Base-by-base conservation (phyloP, 92 coral and sea anemone genomes). In the Paramuricea clavata region DNA sequence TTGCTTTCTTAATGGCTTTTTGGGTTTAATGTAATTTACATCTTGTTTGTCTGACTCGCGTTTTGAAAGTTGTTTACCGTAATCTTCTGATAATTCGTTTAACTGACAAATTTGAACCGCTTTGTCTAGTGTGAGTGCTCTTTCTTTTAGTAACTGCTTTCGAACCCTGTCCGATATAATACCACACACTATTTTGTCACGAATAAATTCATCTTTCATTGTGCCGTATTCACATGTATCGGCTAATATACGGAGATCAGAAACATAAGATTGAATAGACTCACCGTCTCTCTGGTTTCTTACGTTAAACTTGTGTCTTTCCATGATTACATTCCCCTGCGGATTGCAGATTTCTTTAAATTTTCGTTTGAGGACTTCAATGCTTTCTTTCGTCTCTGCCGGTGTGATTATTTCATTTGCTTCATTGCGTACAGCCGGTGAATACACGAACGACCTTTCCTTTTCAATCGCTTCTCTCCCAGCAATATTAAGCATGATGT, bases 281-380 rank as follows among this genome's bases (percentile, higher is more conserved):
- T 76, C 60, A 50, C 74, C 67, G 19, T 80, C 67, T 25, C 32
- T 81, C 13, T 81, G 54, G 16, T 57, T 81, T 57, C 74, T 5
- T 67, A 33, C 12, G 80, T 81, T 62, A 34, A 81, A 81, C 26
- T 64, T 81, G 80, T 81, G 85, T 50, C 79, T 64, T 47, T 77
- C 77, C 89, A 86, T 86, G 0, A 70, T 81, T 6, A 87, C 91
- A 56, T 87, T 87, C 39, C 76, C 76, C 30, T 65, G 91, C 25
- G 86, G 91, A 57, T 81, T 78, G 76, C 91, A 81, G 41, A 71
- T 70, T 73, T 87, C 87, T 68, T 74, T 64, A 57, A 76, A 69
- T 52, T 78, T 84, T 19, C 80, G 26, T 49, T 86, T 78, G 2
- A 76, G 76, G 10, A 49, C 76, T 27, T 27, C 74, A 35, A 49